Evolutionary conservation across 1,140 invertebrate species (phyloP), one percentile per base, ranked within the genome.

Genomic region (Platorchestia sp.): DNA sequence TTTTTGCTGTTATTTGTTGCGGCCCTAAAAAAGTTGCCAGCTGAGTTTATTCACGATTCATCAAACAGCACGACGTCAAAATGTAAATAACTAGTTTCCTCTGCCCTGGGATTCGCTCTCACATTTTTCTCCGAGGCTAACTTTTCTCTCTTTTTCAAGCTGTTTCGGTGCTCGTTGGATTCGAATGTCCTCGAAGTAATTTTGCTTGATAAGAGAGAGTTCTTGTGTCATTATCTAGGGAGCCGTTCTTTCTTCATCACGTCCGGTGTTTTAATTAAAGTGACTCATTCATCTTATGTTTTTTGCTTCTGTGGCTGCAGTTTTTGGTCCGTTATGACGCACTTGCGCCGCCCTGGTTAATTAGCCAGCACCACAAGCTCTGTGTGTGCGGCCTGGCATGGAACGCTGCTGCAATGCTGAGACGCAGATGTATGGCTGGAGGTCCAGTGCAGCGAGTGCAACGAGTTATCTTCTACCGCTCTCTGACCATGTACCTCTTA

Each of bases 261-360:
- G 41, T 89, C 87, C 87, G 41, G 43, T 89, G 87, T 89, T 89
- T 89, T 89, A 89, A 89, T 89, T 89, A 89, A 89, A 89, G 87
- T 89, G 87, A 43, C 87, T 89, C 87, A 89, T 89, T 89, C 87
- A 89, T 89, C 87, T 89, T 44, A 36, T 44, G 7, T 89, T 89
- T 89, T 89, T 7, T 6, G 87, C 43, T 14, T 89, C 41, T 89
- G 87, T 42, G 87, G 87, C 87, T 14, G 5, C 87, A 44, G 36
- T 44, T 89, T 89, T 89, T 41, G 87, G 22, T 44, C 41, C 87
- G 87, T 89, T 89, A 89, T 89, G 87, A 89, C 87, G 87, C n/a
- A 19, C 87, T 89, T 42, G n/a, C 87, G 14, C 42, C 87, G 87
- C 36, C 36, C 41, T 89, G 87, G 87, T 42, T 89, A 89, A 89